Conservation (phyloP, 2,888 invertebrate genomes). For the Xestoiulus laeticollis region DNA sequence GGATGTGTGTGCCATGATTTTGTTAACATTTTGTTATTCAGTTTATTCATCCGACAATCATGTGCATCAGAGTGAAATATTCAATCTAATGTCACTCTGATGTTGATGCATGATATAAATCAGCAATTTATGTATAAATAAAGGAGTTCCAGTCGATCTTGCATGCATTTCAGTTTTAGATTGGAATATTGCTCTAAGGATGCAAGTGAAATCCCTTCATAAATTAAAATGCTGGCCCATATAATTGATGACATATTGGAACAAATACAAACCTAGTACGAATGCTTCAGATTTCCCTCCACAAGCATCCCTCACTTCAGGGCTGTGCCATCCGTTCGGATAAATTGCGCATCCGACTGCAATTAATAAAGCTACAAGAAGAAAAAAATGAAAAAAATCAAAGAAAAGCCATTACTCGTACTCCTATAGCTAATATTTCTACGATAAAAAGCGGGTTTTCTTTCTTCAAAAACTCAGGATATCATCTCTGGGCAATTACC, state of each 20-base stretch:
- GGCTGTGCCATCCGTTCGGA: conserved; percentile 73
- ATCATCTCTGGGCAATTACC: neutral
- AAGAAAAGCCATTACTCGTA: neutral
- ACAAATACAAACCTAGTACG: conserved; percentile 68
- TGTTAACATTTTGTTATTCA: no score
- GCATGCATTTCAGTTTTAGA: no score
- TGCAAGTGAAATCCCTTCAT: no score
- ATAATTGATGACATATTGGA: neutral
- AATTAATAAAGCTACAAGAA: conserved; percentile 69
- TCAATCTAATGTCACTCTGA: no score
- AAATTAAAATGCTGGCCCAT: no score
- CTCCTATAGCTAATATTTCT: neutral
- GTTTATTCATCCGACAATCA: no score
- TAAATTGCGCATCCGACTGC: conserved; percentile 70
- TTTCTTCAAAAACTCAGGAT: neutral
- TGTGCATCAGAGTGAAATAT: no score
- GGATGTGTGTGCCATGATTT: neutral
- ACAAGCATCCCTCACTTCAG: conserved; percentile 72
- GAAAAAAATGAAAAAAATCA: neutral
- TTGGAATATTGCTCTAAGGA: no score
- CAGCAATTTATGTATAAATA: no score
- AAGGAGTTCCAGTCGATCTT: no score
- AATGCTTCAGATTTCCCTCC: conserved; percentile 70
- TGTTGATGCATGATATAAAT: no score
- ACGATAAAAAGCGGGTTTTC: neutral